Base-by-base conservation (phyloP, 2,888 invertebrate genomes). In the Chalcosyrphus nemorum region DNA sequence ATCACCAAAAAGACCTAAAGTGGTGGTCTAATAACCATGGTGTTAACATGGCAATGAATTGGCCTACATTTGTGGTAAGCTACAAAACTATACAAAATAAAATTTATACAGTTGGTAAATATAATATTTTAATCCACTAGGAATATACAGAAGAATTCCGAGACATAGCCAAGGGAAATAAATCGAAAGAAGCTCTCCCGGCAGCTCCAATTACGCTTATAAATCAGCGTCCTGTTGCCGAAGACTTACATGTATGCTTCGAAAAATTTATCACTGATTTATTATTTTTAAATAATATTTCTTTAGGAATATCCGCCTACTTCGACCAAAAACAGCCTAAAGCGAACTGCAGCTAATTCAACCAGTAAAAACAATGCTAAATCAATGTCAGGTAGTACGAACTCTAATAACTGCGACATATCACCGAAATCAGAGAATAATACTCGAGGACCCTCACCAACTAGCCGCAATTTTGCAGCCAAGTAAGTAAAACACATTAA, bases 1-100 rank as follows among this genome's bases (percentile, higher is more conserved):
- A 99, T 91, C 95, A 97, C 89, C 96, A 97, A 90, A 98, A 98
- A 92, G 99, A 99, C 93, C 94, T 99, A 86, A 97, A 97, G 91
- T 98, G 98, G 97, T 99, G 99, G 99, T 99, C 99, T 56, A 96
- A 97, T 91, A 98, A 97, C 91, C 97, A 99, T 92, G 99, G 99
- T 68, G 96, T 98, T 86, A 99, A 98, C 91, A 99, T 99, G 98
- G 96, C 97, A 76, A 99, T 99, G 98, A 97, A 97, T 90, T 99
- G 99, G 99, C 99, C 99, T 6, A 95, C 96, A 89, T 99, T 99
- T 93, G 99, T 99, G 96, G 99, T 99, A 94, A 91, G 71, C n/a
- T n/a, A n/a, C n/a, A n/a, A n/a, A n/a, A n/a, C n/a, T n/a, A n/a
- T n/a, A 21, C 38, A 65, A 11, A 29, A 47, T 38, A 70, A 66